These are phyloP conservation scores for Galagoides demidoff DNA, from an alignment of 2,797 vertebrate species.

Conservation along the genomic window DNA sequence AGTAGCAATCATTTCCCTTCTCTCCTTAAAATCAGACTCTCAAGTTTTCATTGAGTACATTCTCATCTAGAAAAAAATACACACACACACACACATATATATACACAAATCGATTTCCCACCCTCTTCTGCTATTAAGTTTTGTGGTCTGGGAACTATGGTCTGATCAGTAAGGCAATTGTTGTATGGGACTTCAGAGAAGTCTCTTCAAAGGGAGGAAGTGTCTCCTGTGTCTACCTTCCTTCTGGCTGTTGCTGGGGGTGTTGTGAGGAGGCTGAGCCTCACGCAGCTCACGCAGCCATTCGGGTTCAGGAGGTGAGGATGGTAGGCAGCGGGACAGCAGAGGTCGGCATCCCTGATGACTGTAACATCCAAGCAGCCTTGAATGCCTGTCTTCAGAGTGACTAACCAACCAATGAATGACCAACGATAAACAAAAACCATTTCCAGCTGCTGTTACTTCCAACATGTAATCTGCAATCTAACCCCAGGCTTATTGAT, in stretches of 20 bases:
- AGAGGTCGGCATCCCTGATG: background rate
- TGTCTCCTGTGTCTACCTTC: background rate
- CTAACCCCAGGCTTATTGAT: background rate
- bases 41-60: background rate
- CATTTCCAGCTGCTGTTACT: background rate
- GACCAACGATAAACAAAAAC: background rate
- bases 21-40: background rate
- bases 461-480: background rate
- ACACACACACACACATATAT: too few species aligned
- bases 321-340: accelerated
- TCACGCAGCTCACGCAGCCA: background rate
- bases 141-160: background rate
- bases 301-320: background rate
- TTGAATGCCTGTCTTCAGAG: background rate
- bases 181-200: background rate
- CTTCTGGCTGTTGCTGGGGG: background rate
- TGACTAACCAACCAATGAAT: background rate
- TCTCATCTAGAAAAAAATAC: background rate
- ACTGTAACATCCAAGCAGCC: background rate
- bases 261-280: background rate
- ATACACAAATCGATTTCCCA: background rate
- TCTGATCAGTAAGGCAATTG: background rate
- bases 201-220: background rate
- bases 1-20: background rate
- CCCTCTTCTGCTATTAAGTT: background rate